Percentiles rank a stretch among this genome's conserved stretches.
Evolutionary conservation across 2,113 vertebrate species (phyloP).

Genomic region (Panthera uncia): DNA sequence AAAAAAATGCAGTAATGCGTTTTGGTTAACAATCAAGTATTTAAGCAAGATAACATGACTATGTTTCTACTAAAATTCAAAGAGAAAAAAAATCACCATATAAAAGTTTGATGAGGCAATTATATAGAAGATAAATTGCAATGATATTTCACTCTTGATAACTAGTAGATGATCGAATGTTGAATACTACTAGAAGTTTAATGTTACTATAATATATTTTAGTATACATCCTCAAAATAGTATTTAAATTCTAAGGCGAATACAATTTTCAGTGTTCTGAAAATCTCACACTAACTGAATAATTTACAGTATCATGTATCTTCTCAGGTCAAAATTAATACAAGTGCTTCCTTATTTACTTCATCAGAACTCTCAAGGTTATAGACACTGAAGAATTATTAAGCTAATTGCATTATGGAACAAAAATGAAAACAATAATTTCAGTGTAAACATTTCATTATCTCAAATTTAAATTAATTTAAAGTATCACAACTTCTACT

Average conservation of each 20-base stretch:
- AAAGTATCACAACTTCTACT: background rate
- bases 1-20: conserved; percentile 72
- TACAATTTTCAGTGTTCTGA: background rate
- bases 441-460: background rate
- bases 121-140: background rate
- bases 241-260: background rate
- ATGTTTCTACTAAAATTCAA: conserved; percentile 50
- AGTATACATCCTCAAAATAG: background rate
- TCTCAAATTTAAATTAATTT: background rate
- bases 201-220: background rate
- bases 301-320: background rate
- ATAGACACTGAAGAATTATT: background rate
- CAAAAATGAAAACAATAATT: background rate
- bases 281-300: background rate
- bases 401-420: background rate
- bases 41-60: conserved; percentile 64
- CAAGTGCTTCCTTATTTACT: background rate
- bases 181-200: background rate
- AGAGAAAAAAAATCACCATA: background rate
- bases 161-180: background rate
- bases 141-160: background rate
- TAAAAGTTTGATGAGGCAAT: conserved; percentile 41
- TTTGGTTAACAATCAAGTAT: conserved; percentile 72
- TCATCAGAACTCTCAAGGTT: background rate
- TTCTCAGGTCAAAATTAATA: background rate